Evolutionary conservation across 2,113 vertebrate genomes (phyloP).

Genomic region (Aphyosemion australe): DNA sequence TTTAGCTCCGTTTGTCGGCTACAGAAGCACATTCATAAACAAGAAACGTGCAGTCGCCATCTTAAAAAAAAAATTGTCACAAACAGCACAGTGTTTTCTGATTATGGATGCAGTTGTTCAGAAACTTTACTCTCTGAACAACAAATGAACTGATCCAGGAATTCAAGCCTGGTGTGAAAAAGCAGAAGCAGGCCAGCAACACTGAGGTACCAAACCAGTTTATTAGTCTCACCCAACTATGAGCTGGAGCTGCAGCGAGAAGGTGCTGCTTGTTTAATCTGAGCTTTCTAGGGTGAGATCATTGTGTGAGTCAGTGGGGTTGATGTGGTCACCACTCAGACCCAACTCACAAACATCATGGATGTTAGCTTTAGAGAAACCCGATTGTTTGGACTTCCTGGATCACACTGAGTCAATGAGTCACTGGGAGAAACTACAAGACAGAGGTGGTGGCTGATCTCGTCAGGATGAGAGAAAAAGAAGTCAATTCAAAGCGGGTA

Average conservation of each 20-base stretch:
- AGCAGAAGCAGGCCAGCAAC: neutral
- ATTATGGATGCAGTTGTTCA: too few species aligned
- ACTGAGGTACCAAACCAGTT: neutral
- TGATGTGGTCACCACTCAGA: slow-evolving; percentile 29
- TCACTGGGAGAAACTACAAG: slow-evolving; percentile 50
- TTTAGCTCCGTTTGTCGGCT: too few species aligned
- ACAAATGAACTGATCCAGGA: neutral
- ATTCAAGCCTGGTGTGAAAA: neutral
- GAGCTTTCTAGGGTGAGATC: slow-evolving; percentile 12
- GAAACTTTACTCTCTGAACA: neutral
- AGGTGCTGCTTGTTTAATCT: slow-evolving; percentile 11
- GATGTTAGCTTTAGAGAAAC: slow-evolving; percentile 48
- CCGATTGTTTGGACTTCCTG: slow-evolving; percentile 59
- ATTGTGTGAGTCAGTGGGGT: slow-evolving; percentile 32
- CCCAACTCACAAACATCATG: slow-evolving; percentile 33
- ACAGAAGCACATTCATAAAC: too few species aligned
- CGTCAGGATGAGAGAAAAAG: slow-evolving; percentile 6
- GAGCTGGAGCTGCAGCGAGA: neutral
- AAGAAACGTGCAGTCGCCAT: too few species aligned
- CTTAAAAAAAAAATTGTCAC: too few species aligned
- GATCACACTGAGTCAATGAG: slow-evolving; percentile 57
- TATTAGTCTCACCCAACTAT: neutral
- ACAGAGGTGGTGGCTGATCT: slow-evolving; percentile 16
- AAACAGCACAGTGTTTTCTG: too few species aligned
- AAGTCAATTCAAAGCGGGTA: neutral